Evolutionary conservation across 2,113 vertebrate genomes (phyloP), one percentile per base, ranked within the genome.

Genomic region (Phrynosoma platyrhinos): DNA sequence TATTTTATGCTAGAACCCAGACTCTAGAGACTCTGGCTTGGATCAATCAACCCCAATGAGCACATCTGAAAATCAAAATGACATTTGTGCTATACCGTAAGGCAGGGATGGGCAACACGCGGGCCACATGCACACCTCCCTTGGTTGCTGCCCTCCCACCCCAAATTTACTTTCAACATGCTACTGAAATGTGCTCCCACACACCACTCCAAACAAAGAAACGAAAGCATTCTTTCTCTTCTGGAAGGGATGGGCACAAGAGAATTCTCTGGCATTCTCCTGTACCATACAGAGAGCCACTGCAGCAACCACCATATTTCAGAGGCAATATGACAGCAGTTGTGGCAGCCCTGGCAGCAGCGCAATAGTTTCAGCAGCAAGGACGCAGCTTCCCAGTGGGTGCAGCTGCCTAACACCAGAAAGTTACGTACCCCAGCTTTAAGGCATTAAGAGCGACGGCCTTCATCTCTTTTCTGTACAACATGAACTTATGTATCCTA

Each of bases 11-110:
- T 76, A 75, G 86, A 81, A 84, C 42, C 16, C 85, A 30, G 93
- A 78, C 3, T 1, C 0, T 5, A 40, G 0, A 87, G 79, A 40
- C 32, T 32, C 40, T 77, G 32, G 76, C 40, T 79, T 80, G 62
- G 87, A 25, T 92, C 91, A 83, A 92, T 83, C 91, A 91, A 86
- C 4, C 30, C 64, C 78, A 71, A 58, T 85, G 84, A 90, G 1
- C 68, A 75, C n/a, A 75, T 40, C 62, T 88, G 80, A 47, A 88
- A 89, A 89, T 74, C 58, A 62, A 77, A 81, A 23, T 13, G 68
- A 76, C 68, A 42, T 82, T 85, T 91, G 88, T 93, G 88, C 84
- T 77, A 47, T 85, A 79, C 9, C 30, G 30, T 30, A 71, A 71
- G 30, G 23, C 27, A 30, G 68, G 68, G 68, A 30, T 71, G 68